Conservation (phyloP, 2,797 vertebrate genomes). For the Falco cherrug region DNA sequence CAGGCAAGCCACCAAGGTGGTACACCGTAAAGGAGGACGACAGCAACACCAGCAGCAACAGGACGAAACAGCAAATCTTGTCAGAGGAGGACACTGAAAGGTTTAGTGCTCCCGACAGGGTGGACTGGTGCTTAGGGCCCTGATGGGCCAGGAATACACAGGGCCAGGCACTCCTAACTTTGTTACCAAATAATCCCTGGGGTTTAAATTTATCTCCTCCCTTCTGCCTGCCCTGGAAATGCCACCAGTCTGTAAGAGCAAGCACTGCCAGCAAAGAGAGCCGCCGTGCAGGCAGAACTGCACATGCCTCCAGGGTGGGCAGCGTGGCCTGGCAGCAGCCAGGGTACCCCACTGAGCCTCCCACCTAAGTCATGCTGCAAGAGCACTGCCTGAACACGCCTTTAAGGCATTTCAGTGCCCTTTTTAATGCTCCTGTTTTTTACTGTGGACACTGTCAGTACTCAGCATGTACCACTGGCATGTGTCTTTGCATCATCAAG, state of each 20-base stretch:
- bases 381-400: not conserved
- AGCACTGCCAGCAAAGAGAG: not conserved
- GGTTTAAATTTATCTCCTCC: not conserved
- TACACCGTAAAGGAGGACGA: accelerated
- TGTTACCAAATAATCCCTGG: not conserved
- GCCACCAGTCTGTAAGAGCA: not conserved
- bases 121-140: not conserved
- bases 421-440: not conserved
- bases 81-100: not conserved
- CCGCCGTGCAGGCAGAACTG: accelerated
- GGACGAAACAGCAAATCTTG: not conserved
- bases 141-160: not conserved
- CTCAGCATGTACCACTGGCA: not conserved
- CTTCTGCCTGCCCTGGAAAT: not conserved
- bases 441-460: not conserved
- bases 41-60: not conserved
- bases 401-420: not conserved
- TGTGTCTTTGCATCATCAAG: not conserved
- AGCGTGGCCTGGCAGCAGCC: accelerated
- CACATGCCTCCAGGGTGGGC: not conserved
- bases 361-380: accelerated
- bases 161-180: not conserved
- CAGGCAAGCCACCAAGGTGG: accelerated
- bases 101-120: not conserved
- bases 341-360: not conserved